phyloP scores from a whole-genome alignment of 2,888 invertebrate genomes.

The Cheilosia urbana region DNA sequence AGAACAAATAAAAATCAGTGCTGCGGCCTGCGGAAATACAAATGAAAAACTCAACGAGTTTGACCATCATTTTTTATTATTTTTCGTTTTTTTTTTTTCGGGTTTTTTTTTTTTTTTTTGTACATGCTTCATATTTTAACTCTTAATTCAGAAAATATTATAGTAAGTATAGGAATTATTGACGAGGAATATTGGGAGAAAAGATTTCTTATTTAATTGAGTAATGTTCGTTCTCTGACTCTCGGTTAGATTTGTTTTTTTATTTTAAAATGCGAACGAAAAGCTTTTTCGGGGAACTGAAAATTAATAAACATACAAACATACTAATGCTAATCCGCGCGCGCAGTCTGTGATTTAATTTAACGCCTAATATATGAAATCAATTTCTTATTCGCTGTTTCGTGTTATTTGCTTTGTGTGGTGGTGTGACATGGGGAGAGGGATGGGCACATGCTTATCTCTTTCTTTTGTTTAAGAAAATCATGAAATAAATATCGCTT shows the following conservation, averaged over 20 bases:
- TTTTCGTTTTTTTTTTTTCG: slow-evolving; percentile 31
- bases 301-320: slow-evolving; percentile 46
- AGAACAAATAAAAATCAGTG: slow-evolving; percentile 15
- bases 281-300: slow-evolving; percentile 3
- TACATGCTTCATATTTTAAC: slow-evolving; percentile 66
- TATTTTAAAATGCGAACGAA: slow-evolving; percentile 16
- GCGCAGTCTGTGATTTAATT: slow-evolving; percentile 59
- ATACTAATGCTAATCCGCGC: slow-evolving; percentile 52
- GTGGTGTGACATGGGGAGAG: slow-evolving; percentile 20
- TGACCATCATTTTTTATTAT: slow-evolving; percentile 25
- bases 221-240: slow-evolving; percentile 37
- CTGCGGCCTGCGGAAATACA: slow-evolving; percentile 16
- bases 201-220: slow-evolving; percentile 31
- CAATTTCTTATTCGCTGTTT: slow-evolving; percentile 47
- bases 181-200: slow-evolving; percentile 10
- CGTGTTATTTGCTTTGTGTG: slow-evolving; percentile 3
- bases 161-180: slow-evolving; percentile 20
- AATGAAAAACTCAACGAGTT: slow-evolving; percentile 32
- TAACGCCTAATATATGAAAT: slow-evolving; percentile 47
- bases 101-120: slow-evolving; percentile 11
- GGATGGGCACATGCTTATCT: not conserved
- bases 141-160: slow-evolving; percentile 66
- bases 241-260: not conserved
- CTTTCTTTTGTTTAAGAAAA: slow-evolving; percentile 51
- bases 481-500: slow-evolving; percentile 33